A percentile compares a stretch with the other conserved stretches of the same genome.
These are phyloP conservation scores for Pyrgus malvae DNA, from an alignment of 2,888 invertebrate genomes.

Conservation along the genomic window DNA sequence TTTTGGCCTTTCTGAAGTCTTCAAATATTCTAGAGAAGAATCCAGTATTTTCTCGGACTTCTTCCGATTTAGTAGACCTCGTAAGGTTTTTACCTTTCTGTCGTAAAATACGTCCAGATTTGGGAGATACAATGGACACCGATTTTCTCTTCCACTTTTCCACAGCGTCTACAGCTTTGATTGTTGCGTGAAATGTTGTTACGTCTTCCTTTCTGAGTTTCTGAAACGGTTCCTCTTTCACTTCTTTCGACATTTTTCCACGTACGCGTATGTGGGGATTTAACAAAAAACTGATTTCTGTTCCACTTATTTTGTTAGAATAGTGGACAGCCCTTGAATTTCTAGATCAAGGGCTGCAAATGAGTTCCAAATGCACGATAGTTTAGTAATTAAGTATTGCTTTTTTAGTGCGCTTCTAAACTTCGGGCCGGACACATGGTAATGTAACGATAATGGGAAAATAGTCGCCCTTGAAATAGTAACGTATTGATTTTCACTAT, in stretches of 20 bases:
- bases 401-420: slow-evolving; percentile 5
- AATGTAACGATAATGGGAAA: slow-evolving; percentile 2
- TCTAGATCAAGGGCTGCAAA: slow-evolving; percentile 35
- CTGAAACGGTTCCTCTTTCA: slow-evolving; percentile 50
- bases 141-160: slow-evolving; percentile 62
- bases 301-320: slow-evolving; percentile 1
- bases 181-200: slow-evolving; percentile 49
- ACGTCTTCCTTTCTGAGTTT: slow-evolving; percentile 58
- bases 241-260: slow-evolving; percentile 54
- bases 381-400: slow-evolving; percentile 7
- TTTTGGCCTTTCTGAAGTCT: slow-evolving; percentile 59
- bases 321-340: slow-evolving; percentile 27
- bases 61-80: slow-evolving; percentile 28
- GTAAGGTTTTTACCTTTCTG: slow-evolving; percentile 36
- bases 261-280: slow-evolving; percentile 12
- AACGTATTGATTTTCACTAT: slow-evolving; percentile 20
- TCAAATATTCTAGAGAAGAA: slow-evolving; percentile 59
- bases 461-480: slow-evolving; percentile 10
- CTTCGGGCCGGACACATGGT: background rate
- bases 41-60: slow-evolving; percentile 40
- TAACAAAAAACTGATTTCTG: slow-evolving; percentile 17
- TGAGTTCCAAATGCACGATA: slow-evolving; percentile 35
- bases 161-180: slow-evolving; percentile 42
- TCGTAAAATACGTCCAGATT: slow-evolving; percentile 55
- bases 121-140: slow-evolving; percentile 63